Conservation (phyloP, 1,140 invertebrate genomes). For the Pseudobourletiella spinata region DNA sequence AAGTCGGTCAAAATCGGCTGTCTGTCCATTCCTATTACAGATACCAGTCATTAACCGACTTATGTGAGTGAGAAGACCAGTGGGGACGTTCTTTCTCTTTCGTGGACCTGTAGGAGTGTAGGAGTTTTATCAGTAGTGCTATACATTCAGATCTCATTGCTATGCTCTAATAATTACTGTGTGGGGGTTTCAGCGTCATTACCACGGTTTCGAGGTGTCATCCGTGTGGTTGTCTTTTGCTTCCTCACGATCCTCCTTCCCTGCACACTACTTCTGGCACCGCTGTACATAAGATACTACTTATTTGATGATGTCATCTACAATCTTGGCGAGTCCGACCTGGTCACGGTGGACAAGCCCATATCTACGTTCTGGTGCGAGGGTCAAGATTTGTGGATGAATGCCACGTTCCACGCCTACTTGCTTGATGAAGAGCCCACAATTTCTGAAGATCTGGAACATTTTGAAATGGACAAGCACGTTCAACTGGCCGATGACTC, state of each 20-base stretch:
- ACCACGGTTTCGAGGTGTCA: not conserved
- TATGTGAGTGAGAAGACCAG: constrained; percentile 7
- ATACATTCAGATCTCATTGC: not conserved
- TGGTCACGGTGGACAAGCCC: constrained; percentile 50
- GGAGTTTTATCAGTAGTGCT: not conserved
- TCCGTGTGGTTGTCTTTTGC: constrained; percentile 49
- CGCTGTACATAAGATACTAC: constrained; percentile 62
- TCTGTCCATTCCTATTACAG: constrained; percentile 22
- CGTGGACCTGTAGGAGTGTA: not conserved
- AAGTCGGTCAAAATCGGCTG: too few species aligned
- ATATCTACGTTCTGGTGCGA: constrained; percentile 40
- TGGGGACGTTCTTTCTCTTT: not conserved
- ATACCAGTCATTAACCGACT: constrained; percentile 21
- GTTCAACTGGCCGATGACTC: constrained; percentile 74
- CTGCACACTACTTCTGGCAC: constrained; percentile 57
- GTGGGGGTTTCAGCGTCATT: too few species aligned
- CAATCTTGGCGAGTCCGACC: constrained; percentile 65
- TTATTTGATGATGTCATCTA: constrained; percentile 54
- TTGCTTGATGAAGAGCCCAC: constrained; percentile 60
- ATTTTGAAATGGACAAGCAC: constrained; percentile 65
- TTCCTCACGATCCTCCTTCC: constrained; percentile 61
- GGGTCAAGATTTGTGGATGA: constrained; percentile 66
- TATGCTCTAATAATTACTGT: too few species aligned
- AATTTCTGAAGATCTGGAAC: constrained; percentile 58
- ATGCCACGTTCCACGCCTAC: constrained; percentile 66